Conservation (phyloP, 2,113 vertebrate genomes). For the Silurus meridionalis region DNA sequence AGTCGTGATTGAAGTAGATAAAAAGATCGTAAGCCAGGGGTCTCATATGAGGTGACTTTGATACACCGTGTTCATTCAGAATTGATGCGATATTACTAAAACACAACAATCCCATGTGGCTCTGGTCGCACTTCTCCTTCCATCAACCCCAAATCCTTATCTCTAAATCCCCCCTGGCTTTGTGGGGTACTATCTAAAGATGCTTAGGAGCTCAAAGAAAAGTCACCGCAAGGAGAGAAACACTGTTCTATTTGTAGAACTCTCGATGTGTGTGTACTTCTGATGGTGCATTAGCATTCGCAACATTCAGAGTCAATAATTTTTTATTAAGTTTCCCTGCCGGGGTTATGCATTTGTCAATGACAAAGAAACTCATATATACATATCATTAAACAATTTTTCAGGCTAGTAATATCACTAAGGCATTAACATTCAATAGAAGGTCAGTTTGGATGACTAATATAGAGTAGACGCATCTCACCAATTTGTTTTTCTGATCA, state of each 20-base stretch:
- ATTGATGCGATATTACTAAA: slow-evolving; percentile 21
- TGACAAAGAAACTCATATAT: slow-evolving; percentile 12
- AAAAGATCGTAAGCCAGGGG: neutral
- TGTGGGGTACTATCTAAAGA: slow-evolving; percentile 19
- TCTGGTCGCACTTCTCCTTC: slow-evolving; percentile 13
- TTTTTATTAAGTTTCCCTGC: slow-evolving; percentile 14
- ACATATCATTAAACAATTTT: slow-evolving; percentile 16
- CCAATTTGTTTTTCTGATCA: neutral
- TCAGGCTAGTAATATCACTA: slow-evolving; percentile 1
- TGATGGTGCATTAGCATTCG: slow-evolving; percentile 22
- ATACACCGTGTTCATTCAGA: slow-evolving; percentile 11
- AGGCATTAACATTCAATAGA: neutral
- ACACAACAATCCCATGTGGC: slow-evolving; percentile 3
- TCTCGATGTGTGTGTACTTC: neutral
- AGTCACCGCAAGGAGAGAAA: slow-evolving; percentile 27
- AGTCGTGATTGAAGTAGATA: slow-evolving; percentile 31
- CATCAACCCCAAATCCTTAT: slow-evolving; percentile 23
- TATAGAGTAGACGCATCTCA: neutral
- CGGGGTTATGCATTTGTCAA: slow-evolving; percentile 16
- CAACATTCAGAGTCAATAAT: slow-evolving; percentile 17
- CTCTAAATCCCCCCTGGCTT: slow-evolving; percentile 27
- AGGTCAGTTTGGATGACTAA: neutral
- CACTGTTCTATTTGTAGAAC: slow-evolving; percentile 18
- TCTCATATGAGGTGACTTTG: slow-evolving; percentile 20
- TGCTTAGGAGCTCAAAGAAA: slow-evolving; percentile 27